Percentiles rank a stretch among this genome's conserved stretches.
These are phyloP conservation scores for Xanthia togata DNA, from an alignment of 2,888 invertebrate species.

Conservation along the genomic window DNA sequence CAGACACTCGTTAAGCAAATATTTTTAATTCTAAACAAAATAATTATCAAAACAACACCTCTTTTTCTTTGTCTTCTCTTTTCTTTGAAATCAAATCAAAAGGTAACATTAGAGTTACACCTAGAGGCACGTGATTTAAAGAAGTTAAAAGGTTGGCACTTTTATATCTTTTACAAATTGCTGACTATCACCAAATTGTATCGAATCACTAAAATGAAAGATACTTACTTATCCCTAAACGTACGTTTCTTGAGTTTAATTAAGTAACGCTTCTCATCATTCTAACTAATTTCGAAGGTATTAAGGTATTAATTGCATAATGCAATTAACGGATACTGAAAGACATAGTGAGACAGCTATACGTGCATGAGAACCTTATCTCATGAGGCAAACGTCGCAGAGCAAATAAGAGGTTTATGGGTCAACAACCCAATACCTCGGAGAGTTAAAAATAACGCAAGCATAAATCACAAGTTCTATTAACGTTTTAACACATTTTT, in stretches of 20 bases:
- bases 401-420: not conserved
- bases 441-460: conserved; percentile 5
- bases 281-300: conserved; percentile 37
- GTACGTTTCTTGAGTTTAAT: conserved; percentile 30
- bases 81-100: not conserved
- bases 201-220: not conserved
- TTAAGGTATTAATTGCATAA: conserved; percentile 60
- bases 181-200: conserved; percentile 2
- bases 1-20: not conserved
- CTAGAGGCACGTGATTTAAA: not conserved
- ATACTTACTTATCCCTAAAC: conserved; percentile 7
- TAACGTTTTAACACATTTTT: conserved; percentile 12
- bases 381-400: not conserved
- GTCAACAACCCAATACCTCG: not conserved
- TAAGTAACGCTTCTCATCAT: conserved; percentile 35
- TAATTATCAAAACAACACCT: not conserved
- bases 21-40: conserved; percentile 5
- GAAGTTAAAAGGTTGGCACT: not conserved
- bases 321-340: conserved; percentile 46
- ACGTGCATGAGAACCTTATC: conserved; percentile 24
- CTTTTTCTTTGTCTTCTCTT: not conserved
- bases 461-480: not conserved
- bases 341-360: conserved; percentile 15
- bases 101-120: not conserved
- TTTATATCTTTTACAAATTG: not conserved